A percentile compares a stretch with the other conserved stretches of the same genome.
Evolutionary conservation across 2,113 vertebrate species (phyloP).

Genomic region (Passer montanus): DNA sequence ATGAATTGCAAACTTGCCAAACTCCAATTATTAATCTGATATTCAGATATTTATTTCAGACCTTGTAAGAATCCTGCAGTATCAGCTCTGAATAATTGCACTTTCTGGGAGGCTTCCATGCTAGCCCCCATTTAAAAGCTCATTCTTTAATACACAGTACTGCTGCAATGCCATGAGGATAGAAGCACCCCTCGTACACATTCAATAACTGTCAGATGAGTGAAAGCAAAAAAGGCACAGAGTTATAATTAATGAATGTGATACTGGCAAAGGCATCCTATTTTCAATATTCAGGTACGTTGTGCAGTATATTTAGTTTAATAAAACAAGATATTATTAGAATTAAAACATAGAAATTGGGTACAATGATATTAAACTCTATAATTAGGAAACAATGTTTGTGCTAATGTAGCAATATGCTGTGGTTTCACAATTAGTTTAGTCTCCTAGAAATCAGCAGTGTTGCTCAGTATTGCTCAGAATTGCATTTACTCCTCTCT

Average conservation of each 20-base stretch:
- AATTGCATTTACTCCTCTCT: neutral
- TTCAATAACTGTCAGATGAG: conserved; percentile 32
- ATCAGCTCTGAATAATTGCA: conserved; percentile 60
- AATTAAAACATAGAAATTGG: neutral
- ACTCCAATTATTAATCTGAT: conserved; percentile 66
- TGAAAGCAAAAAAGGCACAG: neutral
- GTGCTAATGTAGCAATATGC: neutral
- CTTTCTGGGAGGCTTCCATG: conserved; percentile 25
- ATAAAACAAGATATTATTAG: neutral
- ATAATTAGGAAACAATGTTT: neutral
- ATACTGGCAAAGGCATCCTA: neutral
- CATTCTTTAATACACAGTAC: conserved; percentile 10
- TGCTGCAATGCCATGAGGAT: neutral
- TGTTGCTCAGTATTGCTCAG: neutral
- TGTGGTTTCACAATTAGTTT: neutral
- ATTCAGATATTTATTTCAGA: conserved; percentile 61
- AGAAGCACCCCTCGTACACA: neutral
- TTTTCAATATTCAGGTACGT: neutral
- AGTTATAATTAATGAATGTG: neutral
- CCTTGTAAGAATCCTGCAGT: conserved; percentile 45
- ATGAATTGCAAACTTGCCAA: conserved; percentile 28
- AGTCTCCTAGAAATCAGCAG: neutral
- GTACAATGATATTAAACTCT: neutral
- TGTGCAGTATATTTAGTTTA: neutral
- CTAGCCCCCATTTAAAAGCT: conserved; percentile 34